These are phyloP conservation scores for Aquatica leii DNA, from an alignment of 2,888 invertebrate genomes.

Conservation along the genomic window DNA sequence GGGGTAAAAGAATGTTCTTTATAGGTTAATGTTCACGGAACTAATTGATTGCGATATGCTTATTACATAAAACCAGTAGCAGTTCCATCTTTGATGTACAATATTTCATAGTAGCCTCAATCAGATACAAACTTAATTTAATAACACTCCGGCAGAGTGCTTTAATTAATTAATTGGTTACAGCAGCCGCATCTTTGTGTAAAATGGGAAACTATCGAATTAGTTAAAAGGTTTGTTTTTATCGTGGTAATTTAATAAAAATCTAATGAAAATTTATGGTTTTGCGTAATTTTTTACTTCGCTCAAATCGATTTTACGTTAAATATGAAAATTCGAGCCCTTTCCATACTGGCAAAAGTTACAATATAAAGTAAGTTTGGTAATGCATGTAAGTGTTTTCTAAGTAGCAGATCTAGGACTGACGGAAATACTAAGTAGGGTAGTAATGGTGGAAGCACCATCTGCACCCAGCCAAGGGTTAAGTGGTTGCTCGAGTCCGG, in stretches of 20 bases:
- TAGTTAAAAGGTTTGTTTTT: conserved; percentile 16
- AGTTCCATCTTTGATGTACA: conserved; percentile 27
- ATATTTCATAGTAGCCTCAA: conserved; percentile 22
- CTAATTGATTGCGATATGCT: too few species aligned
- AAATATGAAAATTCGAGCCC: conserved; percentile 12
- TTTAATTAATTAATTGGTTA: conserved; percentile 37
- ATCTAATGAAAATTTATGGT: background rate
- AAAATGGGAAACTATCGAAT: conserved; percentile 18
- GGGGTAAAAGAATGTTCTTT: too few species aligned
- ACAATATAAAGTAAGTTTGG: conserved; percentile 34
- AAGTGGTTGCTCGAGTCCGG: conserved; percentile 44
- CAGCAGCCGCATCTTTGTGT: conserved; percentile 25
- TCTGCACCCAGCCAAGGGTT: conserved; percentile 48
- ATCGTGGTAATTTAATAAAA: conserved; percentile 22
- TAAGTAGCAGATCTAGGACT: conserved; percentile 48
- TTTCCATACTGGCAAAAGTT: conserved; percentile 28
- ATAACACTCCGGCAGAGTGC: conserved; percentile 29
- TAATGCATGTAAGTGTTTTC: conserved; percentile 55
- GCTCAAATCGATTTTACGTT: background rate
- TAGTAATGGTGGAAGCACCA: conserved; percentile 48
- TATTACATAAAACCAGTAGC: too few species aligned
- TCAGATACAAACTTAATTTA: conserved; percentile 32
- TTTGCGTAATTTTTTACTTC: too few species aligned
- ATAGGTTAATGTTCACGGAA: too few species aligned
- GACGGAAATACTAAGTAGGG: conserved; percentile 47